These are phyloP conservation scores for Pterois miles DNA, from an alignment of 2,797 vertebrate genomes.

Conservation along the genomic window DNA sequence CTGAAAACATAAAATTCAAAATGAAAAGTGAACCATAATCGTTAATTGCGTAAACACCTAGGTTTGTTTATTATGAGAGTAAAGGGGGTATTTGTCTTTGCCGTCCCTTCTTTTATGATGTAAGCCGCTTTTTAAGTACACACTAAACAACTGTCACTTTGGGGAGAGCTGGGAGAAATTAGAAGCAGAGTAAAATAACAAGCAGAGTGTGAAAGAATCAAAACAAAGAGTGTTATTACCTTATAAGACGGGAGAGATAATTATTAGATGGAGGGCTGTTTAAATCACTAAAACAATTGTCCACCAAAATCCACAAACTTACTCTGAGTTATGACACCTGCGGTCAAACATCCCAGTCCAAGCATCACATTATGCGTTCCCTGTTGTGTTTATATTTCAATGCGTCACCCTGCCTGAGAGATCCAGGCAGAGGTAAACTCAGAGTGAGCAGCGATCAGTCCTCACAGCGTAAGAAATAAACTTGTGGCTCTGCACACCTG, in stretches of 20 bases:
- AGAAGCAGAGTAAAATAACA: conserved; percentile 55
- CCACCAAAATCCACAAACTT: conserved; percentile 66
- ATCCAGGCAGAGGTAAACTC: conserved; percentile 48
- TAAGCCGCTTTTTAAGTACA: conserved; percentile 21
- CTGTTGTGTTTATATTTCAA: conserved; percentile 63
- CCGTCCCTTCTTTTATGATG: conserved; percentile 34
- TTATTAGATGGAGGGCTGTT: conserved; percentile 47
- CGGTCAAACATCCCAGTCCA: conserved; percentile 54
- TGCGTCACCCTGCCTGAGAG: conserved; percentile 35
- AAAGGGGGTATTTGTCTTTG: conserved; percentile 30
- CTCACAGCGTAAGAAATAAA: conserved; percentile 61
- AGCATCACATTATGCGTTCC: conserved; percentile 65
- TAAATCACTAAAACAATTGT: conserved; percentile 65
- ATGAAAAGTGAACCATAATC: conserved; percentile 41
- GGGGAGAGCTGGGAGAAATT: conserved; percentile 44
- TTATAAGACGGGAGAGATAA: conserved; percentile 28
- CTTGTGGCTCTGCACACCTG: conserved; percentile 59
- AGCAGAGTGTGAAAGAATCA: conserved; percentile 39
- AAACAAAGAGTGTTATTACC: conserved; percentile 34
- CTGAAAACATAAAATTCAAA: conserved; percentile 34
- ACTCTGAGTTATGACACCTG: conserved; percentile 71
- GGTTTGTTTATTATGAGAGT: conserved; percentile 39
- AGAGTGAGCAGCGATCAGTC: conserved; percentile 24
- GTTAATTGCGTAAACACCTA: conserved; percentile 37
- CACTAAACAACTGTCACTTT: conserved; percentile 49